These are phyloP conservation scores for Actinernus sp. DNA, from an alignment of 92 coral and sea anemone species.

Conservation along the genomic window DNA sequence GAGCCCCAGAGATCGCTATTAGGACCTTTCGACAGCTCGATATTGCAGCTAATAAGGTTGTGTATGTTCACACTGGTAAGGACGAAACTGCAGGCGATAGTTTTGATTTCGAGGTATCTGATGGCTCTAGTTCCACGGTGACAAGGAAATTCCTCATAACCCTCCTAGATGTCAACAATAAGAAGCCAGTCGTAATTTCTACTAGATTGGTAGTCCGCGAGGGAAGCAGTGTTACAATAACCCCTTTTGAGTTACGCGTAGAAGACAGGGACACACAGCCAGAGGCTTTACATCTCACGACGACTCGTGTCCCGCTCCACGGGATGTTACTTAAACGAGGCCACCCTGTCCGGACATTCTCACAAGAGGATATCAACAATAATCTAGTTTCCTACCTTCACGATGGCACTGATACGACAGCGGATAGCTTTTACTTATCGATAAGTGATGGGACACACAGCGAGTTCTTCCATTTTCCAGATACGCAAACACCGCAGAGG, in stretches of 20 bases:
- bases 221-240: slow-evolving; percentile 76
- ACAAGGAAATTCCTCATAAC: slow-evolving; percentile 74
- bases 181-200: slow-evolving; percentile 74
- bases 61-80: slow-evolving; percentile 80
- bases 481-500: slow-evolving; percentile 62
- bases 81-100: slow-evolving; percentile 89
- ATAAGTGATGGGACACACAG: slow-evolving; percentile 84
- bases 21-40: slow-evolving; percentile 82
- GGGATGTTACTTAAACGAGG: slow-evolving; percentile 81
- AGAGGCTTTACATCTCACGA: slow-evolving; percentile 61
- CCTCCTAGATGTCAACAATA: slow-evolving; percentile 84
- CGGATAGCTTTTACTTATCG: slow-evolving; percentile 72
- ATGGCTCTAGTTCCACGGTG: slow-evolving; percentile 75
- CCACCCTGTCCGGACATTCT: slow-evolving; percentile 64
- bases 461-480: slow-evolving; percentile 74
- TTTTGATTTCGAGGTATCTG: slow-evolving; percentile 95
- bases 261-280: slow-evolving; percentile 90
- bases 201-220: slow-evolving; percentile 65
- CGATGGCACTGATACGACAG: slow-evolving; percentile 92
- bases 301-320: slow-evolving; percentile 86
- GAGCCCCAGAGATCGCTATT: slow-evolving; percentile 64
- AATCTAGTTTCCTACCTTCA: slow-evolving; percentile 85
- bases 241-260: slow-evolving; percentile 90
- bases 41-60: slow-evolving; percentile 90
- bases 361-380: slow-evolving; percentile 84